Base-by-base conservation (phyloP, 2,113 vertebrate genomes). In the Xerus inauris region DNA sequence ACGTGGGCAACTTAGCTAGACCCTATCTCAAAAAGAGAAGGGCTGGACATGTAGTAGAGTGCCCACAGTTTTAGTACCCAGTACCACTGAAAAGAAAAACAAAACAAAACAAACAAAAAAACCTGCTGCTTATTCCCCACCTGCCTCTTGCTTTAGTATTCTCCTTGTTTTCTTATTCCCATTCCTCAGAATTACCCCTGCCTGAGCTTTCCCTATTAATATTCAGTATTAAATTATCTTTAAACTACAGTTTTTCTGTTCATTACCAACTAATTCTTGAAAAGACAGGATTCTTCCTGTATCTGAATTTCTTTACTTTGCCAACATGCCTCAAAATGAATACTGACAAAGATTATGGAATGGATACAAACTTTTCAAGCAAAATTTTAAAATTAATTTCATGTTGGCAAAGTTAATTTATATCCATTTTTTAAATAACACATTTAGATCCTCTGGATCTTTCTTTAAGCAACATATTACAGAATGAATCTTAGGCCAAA, bases 171-270 rank as follows among this genome's bases (percentile, higher is more conserved):
- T 88, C 57, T 89, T 88, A 6, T 82, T 87, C 16, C 32, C 2
- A 32, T 22, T 93, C 82, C 79, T 64, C 26, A 84, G 59, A 91
- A 87, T 65, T 77, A 76, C 6, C 42, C 69, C 16, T 38, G 54
- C 62, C 76, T 81, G 57, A 57, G 59, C 28, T 92, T 81, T 96
- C 81, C 59, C 67, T 62, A 87, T 84, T 62, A 91, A 92, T 72
- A 54, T 75, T 96, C 62, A 81, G 54, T 91, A 81, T 76, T 95
- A 72, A 94, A 32, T 86, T 85, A 81, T 51, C 69, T 93, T 64
- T 94, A 67, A 92, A 51, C 47, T 85, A 94, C 0, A 40, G 71
- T n/a, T 81, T 94, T 49, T 89, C 17, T 91, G 72, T n/a, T 88
- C 62, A 82, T 67, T 73, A 87, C 38, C 69, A 97, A 73, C 13